phyloP scores from a whole-genome alignment of 2,797 vertebrate genomes.

The Amazona ochrocephala region DNA sequence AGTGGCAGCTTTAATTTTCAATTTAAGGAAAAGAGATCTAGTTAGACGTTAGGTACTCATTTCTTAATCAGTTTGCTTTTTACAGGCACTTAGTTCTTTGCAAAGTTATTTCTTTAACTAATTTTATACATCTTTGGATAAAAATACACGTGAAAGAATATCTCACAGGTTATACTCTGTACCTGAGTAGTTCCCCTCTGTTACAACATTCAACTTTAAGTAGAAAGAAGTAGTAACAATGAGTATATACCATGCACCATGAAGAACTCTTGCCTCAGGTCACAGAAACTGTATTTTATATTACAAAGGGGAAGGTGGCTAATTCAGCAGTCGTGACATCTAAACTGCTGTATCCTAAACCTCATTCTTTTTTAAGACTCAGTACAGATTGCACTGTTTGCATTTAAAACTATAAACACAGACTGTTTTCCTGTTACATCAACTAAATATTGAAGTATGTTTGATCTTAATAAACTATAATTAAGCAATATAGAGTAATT shows the following conservation, averaged over 20 bases:
- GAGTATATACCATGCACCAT: background rate
- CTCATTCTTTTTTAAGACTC: background rate
- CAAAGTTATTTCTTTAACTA: constrained; percentile 54
- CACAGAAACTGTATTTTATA: constrained; percentile 17
- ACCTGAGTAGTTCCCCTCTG: background rate
- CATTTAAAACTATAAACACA: constrained; percentile 58
- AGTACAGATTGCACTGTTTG: constrained; percentile 17
- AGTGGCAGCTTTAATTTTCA: constrained; percentile 63
- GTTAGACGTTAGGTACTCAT: constrained; percentile 32
- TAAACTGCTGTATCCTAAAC: constrained; percentile 33
- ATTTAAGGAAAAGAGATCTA: constrained; percentile 35
- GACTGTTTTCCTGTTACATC: constrained; percentile 48
- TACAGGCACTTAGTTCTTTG: constrained; percentile 52
- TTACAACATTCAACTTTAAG: background rate
- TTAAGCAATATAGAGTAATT: constrained; percentile 77
- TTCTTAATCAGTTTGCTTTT: constrained; percentile 64
- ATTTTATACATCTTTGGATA: constrained; percentile 24
- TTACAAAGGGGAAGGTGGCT: background rate
- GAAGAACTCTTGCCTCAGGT: constrained; percentile 24
- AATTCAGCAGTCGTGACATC: constrained; percentile 16
- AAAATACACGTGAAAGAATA: constrained; percentile 35
- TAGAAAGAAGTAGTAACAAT: background rate
- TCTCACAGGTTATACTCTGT: constrained; percentile 20
- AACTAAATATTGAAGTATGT: constrained; percentile 49
- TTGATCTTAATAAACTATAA: constrained; percentile 61